A percentile compares a stretch with the other conserved stretches of the same genome.
Conservation (phyloP, 1,140 invertebrate genomes). For the Apis florea region DNA sequence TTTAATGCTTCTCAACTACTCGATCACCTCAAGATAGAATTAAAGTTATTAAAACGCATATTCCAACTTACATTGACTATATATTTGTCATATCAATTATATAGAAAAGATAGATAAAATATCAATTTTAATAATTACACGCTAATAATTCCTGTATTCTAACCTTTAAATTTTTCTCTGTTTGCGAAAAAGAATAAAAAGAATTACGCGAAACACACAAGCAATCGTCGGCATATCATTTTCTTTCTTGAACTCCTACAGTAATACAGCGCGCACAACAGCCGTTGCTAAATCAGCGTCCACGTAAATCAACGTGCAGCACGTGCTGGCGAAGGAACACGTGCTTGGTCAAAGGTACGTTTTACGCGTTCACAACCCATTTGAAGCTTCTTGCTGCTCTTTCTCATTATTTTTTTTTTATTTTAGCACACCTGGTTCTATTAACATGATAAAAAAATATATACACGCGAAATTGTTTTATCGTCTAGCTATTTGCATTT, state of each 20-base stretch:
- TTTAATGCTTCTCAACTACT: too few species aligned
- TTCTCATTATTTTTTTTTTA: conserved; percentile 7
- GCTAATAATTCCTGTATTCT: background rate
- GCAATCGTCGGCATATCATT: background rate
- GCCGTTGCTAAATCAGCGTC: conserved; percentile 51
- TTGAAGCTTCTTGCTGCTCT: conserved; percentile 4
- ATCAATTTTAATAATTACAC: background rate
- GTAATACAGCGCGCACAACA: background rate
- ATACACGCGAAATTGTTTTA: background rate
- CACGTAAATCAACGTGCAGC: conserved; percentile 59
- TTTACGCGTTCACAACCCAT: background rate
- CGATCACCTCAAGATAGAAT: background rate
- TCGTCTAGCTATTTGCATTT: background rate
- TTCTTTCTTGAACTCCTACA: background rate
- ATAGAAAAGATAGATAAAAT: background rate
- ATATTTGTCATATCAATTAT: background rate
- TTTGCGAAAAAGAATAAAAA: background rate
- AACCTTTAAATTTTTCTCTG: background rate
- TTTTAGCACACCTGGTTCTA: background rate
- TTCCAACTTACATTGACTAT: background rate
- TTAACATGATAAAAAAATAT: background rate
- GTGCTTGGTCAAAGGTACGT: conserved; percentile 27
- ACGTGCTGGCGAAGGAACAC: conserved; percentile 48
- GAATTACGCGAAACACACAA: background rate
- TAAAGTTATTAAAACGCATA: background rate